These are phyloP conservation scores for Vanessa cardui DNA, from an alignment of 2,888 invertebrate genomes.

Conservation along the genomic window DNA sequence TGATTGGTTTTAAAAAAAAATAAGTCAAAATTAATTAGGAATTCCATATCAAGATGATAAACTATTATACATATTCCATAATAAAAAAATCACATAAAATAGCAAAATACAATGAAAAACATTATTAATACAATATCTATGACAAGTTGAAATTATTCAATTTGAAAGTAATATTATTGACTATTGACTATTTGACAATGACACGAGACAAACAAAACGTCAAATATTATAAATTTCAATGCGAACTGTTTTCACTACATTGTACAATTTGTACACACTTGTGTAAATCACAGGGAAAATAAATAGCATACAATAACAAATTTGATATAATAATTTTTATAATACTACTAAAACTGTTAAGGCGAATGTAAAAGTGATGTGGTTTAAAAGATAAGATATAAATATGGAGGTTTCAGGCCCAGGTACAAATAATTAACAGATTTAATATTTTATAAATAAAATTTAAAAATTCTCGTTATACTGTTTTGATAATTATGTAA, in stretches of 20 bases:
- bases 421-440: slow-evolving; percentile 54
- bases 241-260: slow-evolving; percentile 19
- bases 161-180: slow-evolving; percentile 8
- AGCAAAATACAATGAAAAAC: too few relatives aligned
- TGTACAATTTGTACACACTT: slow-evolving; percentile 19
- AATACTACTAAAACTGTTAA: slow-evolving; percentile 5
- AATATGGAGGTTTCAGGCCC: slow-evolving; percentile 72
- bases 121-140: not conserved
- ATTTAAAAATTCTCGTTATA: not conserved
- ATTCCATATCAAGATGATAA: too few relatives aligned
- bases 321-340: slow-evolving; percentile 7
- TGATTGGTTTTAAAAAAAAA: too few relatives aligned
- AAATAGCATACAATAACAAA: slow-evolving; percentile 13
- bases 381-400: slow-evolving; percentile 34
- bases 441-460: not conserved
- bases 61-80: too few relatives aligned
- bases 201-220: slow-evolving; percentile 29
- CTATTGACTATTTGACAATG: slow-evolving; percentile 22
- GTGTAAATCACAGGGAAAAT: slow-evolving; percentile 20
- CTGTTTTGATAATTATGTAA: not conserved
- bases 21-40: too few relatives aligned
- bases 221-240: slow-evolving; percentile 29
- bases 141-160: not conserved
- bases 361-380: slow-evolving; percentile 33
- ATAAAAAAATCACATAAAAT: too few relatives aligned